These are phyloP conservation scores for Bubo scandiacus DNA, from an alignment of 2,113 vertebrate genomes.

Conservation along the genomic window DNA sequence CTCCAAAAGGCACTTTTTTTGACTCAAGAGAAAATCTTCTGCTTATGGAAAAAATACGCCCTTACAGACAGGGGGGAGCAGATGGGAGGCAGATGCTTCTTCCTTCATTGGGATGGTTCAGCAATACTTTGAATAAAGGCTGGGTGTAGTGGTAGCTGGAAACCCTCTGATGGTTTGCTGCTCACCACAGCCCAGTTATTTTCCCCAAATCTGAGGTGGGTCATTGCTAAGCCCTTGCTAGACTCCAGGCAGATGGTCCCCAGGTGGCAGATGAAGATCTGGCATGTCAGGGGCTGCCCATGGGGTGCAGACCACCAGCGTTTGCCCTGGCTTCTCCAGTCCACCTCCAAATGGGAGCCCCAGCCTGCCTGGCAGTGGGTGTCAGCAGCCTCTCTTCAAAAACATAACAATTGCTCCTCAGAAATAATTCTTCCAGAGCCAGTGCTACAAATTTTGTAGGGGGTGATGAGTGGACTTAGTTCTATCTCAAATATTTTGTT, in stretches of 20 bases:
- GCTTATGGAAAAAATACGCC: neutral
- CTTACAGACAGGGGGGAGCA: neutral
- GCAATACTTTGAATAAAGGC: neutral
- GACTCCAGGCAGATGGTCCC: neutral
- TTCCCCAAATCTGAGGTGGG: neutral
- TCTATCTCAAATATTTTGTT: neutral
- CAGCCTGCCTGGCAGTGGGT: accelerated
- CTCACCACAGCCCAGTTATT: neutral
- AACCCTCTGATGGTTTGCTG: neutral
- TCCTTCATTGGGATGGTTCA: neutral
- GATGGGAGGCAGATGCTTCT: neutral
- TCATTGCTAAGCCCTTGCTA: neutral
- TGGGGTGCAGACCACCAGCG: neutral
- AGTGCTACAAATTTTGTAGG: neutral
- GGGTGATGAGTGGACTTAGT: neutral
- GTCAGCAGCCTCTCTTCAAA: neutral
- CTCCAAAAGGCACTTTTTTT: neutral
- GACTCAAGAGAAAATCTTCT: neutral
- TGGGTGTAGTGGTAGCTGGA: neutral
- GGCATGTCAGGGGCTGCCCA: neutral
- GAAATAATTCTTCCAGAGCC: neutral
- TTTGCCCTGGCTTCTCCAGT: neutral
- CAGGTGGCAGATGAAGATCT: neutral
- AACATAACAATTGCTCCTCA: neutral
- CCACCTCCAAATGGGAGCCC: neutral